Evolutionary conservation across 2,888 invertebrate genomes (phyloP), one percentile per base, ranked within the genome.

Genomic region (Taphrorychus bicolor): DNA sequence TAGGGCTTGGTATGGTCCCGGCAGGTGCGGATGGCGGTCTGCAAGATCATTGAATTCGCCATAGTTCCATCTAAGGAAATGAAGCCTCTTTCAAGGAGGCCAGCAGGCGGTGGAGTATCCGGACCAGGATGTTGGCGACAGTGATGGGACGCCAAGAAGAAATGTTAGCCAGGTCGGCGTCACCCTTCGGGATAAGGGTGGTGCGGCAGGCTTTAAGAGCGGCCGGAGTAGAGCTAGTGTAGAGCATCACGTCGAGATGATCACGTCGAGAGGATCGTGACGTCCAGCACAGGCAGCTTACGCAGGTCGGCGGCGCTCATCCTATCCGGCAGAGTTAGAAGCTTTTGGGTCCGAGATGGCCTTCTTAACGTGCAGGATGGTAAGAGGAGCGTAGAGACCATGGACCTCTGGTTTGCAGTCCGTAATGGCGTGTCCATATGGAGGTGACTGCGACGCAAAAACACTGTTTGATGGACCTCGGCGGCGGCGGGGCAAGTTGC

Each of bases 141-240:
- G 71, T 73, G 9, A 72, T 72, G 0, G 69, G 71, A 2, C 68
- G 56, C 70, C 70, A 71, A 5, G 64, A 58, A 5, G 56, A 48
- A 3, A 65, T 42, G n/a, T 56, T n/a, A 0, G 4, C 24, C 0
- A 17, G 65, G 51, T 71, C 57, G n/a, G 22, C 21, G 4, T 21
- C 54, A n/a, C 54, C 58, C 56, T 72, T 72, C 0, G 71, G 71
- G 18, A 72, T 70, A 0, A 73, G 65, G 17, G 56, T 60, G 2
- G 73, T 72, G n/a, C 70, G 51, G 18, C 63, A 60, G 1, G 0
- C 7, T 17, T 59, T 66, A 2, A 62, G 45, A 4, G 45, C 3
- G 5, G 52, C 4, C 1, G 71, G 72, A 9, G 32, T 24, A 0
- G 0, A 11, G 2, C 21, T 9, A 5, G 56, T 24, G 24, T 5